These are phyloP conservation scores for Epinephelus awoara DNA, from an alignment of 2,797 vertebrate genomes.

Conservation along the genomic window DNA sequence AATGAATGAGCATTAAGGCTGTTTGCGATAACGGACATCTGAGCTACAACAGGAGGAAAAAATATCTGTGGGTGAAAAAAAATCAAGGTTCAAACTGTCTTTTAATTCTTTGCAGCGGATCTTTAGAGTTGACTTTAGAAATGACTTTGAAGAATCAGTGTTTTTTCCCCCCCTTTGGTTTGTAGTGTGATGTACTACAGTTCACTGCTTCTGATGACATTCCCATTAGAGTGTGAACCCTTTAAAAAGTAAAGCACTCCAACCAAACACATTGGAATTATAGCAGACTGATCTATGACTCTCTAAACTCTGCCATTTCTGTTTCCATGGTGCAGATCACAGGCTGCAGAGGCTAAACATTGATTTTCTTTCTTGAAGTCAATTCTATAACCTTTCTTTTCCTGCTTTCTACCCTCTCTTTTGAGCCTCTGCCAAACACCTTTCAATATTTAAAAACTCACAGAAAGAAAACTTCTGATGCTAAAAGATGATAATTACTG, in stretches of 20 bases:
- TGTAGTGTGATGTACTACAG: conserved; percentile 54
- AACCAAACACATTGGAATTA: conserved; percentile 68
- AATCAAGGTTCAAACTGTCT: conserved; percentile 57
- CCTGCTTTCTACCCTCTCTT: conserved; percentile 46
- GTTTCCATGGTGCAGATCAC: conserved; percentile 80
- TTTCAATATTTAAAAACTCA: conserved; percentile 52
- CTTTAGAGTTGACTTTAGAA: conserved; percentile 53
- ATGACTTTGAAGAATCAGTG: conserved; percentile 51
- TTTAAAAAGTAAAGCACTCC: conserved; percentile 72
- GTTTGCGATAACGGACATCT: conserved; percentile 69
- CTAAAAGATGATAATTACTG: conserved; percentile 30
- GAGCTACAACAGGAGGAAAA: conserved; percentile 51
- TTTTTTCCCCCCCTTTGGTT: conserved; percentile 29
- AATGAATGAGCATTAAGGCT: conserved; percentile 60
- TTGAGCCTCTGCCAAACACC: conserved; percentile 53
- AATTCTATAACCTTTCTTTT: conserved; percentile 78
- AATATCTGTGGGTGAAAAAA: conserved; percentile 25
- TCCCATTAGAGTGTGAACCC: conserved; percentile 56
- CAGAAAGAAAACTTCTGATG: conserved; percentile 43
- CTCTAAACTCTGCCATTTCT: conserved; percentile 73
- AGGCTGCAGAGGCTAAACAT: conserved; percentile 76
- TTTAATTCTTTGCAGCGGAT: conserved; percentile 53
- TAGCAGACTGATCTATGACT: conserved; percentile 71
- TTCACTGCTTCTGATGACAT: conserved; percentile 64
- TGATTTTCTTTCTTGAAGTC: conserved; percentile 76